Conservation (phyloP, 2,113 vertebrate genomes). For the Cacatua alba region DNA sequence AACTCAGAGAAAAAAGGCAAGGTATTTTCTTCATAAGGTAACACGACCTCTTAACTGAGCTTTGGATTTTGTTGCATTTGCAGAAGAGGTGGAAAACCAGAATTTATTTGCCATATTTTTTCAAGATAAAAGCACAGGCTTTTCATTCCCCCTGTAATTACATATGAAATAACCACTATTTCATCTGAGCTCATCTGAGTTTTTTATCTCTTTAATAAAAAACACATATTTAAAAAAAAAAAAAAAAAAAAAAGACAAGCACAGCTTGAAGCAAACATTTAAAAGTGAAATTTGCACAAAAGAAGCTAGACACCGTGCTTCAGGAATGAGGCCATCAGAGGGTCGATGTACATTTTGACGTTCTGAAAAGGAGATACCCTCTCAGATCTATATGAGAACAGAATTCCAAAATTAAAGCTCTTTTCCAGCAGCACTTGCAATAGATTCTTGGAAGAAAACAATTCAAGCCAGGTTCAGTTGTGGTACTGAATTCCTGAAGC, state of each 20-base stretch:
- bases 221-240: no score
- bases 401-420: background rate
- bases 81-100: background rate
- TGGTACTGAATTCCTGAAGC: background rate
- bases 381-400: background rate
- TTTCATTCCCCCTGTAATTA: background rate
- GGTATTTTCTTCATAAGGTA: background rate
- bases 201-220: no score
- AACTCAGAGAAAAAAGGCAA: background rate
- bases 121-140: conserved; percentile 10
- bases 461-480: background rate
- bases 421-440: background rate
- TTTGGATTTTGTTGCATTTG: conserved; percentile 7
- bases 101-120: conserved; percentile 22
- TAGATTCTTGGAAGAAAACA: background rate
- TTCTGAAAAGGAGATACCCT: background rate
- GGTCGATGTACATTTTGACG: background rate
- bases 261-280: no score
- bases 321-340: no score
- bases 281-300: no score
- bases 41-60: background rate
- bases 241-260: no score
- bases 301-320: no score
- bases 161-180: no score
- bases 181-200: no score